Evolutionary conservation across 2,797 vertebrate species (phyloP).

Genomic region (Anolis apletophallus): DNA sequence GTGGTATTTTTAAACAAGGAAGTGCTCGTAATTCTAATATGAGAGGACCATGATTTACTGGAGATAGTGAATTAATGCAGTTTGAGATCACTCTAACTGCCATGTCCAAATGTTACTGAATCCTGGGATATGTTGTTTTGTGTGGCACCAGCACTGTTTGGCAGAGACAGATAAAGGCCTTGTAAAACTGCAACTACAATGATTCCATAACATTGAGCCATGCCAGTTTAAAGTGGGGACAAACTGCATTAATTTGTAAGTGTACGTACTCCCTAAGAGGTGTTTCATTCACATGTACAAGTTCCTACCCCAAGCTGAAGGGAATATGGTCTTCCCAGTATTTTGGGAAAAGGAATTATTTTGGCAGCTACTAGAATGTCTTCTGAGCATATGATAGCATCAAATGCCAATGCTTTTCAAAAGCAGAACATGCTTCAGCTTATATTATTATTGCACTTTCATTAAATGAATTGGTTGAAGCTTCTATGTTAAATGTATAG

Average conservation of each 20-base stretch:
- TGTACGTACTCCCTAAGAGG: constrained; percentile 1
- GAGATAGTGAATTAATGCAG: not conserved
- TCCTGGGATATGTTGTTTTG: no score
- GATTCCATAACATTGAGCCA: no score
- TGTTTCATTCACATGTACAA: not conserved
- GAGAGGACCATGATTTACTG: constrained; percentile 4
- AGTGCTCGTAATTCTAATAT: constrained; percentile 47
- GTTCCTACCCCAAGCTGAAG: not conserved
- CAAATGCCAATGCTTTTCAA: constrained; percentile 1
- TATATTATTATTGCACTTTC: constrained; percentile 15
- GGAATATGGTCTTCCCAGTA: not conserved
- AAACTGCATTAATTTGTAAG: no score
- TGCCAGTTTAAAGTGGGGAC: no score
- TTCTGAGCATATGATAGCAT: not conserved
- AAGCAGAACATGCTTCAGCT: not conserved
- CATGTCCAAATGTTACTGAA: no score
- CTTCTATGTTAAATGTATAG: not conserved
- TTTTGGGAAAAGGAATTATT: not conserved
- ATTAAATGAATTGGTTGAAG: not conserved
- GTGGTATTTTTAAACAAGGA: constrained; percentile 43
- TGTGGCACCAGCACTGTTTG: no score
- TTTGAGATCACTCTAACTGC: no score
- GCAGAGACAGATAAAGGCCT: no score
- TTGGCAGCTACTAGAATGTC: constrained; percentile 4
- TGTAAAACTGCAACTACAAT: no score